phyloP scores from a whole-genome alignment of 2,113 vertebrate genomes.

The Lepus timidus region DNA sequence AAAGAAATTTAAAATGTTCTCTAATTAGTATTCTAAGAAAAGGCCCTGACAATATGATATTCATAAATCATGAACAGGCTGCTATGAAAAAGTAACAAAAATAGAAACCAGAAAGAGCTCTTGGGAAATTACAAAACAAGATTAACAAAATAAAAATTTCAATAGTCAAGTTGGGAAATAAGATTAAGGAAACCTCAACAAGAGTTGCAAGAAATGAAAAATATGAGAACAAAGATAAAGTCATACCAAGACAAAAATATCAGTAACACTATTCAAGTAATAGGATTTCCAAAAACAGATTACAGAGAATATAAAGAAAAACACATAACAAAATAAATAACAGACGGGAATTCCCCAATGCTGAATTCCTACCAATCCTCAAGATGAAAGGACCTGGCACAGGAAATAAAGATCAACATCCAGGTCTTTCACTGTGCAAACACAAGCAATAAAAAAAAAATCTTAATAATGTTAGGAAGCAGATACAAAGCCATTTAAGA shows the following conservation, averaged over 20 bases:
- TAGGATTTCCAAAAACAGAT: constrained; percentile 36
- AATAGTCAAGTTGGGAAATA: constrained; percentile 51
- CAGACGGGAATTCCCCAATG: background rate
- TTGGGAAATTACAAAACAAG: constrained; percentile 57
- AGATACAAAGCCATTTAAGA: background rate
- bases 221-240: constrained; percentile 39
- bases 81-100: background rate
- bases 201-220: constrained; percentile 61
- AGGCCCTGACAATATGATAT: background rate
- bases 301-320: background rate
- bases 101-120: background rate
- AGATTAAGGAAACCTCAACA: constrained; percentile 53
- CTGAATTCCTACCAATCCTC: background rate
- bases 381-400: background rate
- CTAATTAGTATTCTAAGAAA: constrained; percentile 32
- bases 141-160: constrained; percentile 61
- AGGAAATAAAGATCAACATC: background rate
- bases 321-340: constrained; percentile 24
- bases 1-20: constrained; percentile 26
- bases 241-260: constrained; percentile 38
- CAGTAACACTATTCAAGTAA: constrained; percentile 38
- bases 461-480: background rate
- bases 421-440: background rate
- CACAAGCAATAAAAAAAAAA: background rate
- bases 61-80: constrained; percentile 26